phyloP scores from a whole-genome alignment of 1,140 invertebrate genomes.

The Lerema accius region DNA sequence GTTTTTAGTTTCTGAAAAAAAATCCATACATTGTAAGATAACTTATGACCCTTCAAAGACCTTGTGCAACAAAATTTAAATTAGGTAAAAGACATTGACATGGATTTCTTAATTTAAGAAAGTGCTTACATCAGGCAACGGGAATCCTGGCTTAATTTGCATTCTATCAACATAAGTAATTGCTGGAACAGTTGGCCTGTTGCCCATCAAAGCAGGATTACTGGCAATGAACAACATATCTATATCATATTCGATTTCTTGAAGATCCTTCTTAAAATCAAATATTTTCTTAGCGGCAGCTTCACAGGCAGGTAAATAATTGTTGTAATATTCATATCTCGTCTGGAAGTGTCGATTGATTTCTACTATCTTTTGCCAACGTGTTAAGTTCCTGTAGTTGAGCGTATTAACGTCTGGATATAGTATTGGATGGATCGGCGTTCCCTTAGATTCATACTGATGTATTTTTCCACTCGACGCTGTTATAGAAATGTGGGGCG shows the following conservation, averaged over 20 bases:
- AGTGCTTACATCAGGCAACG: conserved; percentile 69
- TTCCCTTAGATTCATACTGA: conserved; percentile 71
- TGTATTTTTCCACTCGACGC: conserved; percentile 63
- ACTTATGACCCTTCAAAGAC: too few species aligned
- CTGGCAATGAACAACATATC: conserved; percentile 66
- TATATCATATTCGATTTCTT: conserved; percentile 70
- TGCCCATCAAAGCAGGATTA: conserved; percentile 63
- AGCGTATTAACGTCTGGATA: conserved; percentile 69
- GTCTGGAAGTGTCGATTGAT: conserved; percentile 60
- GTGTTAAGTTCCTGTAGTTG: conserved; percentile 56
- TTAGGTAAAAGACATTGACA: neutral
- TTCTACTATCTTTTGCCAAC: conserved; percentile 64
- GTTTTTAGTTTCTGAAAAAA: conserved; percentile 74
- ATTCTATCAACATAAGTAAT: conserved; percentile 82
- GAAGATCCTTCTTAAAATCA: conserved; percentile 55
- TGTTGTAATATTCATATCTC: conserved; percentile 65
- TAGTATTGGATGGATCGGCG: conserved; percentile 61
- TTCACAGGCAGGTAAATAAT: conserved; percentile 64
- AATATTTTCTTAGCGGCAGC: conserved; percentile 67
- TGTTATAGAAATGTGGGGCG: conserved; percentile 68
- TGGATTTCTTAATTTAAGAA: too few species aligned
- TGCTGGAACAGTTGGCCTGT: conserved; percentile 71
- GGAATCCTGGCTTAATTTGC: conserved; percentile 75
- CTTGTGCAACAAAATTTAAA: too few species aligned
- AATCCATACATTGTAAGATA: neutral